Percentiles rank a stretch among this genome's conserved stretches.
phyloP scores from a whole-genome alignment of 2,113 vertebrate species.

The Callipepla squamata region DNA sequence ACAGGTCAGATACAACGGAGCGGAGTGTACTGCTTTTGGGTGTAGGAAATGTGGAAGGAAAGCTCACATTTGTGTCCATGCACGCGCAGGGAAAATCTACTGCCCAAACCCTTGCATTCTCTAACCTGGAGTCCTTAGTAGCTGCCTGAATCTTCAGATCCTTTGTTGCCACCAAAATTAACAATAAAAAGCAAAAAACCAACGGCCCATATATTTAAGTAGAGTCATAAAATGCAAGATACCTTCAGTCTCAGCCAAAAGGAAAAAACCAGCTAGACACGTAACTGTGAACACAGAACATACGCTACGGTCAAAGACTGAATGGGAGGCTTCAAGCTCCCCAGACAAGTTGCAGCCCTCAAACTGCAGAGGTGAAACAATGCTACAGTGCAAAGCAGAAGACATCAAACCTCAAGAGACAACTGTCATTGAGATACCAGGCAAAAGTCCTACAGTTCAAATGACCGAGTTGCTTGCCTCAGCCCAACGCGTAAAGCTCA shows the following conservation, averaged over 20 bases:
- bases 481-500: not conserved
- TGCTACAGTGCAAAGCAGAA: constrained; percentile 10
- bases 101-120: not conserved
- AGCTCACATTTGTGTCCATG: not conserved
- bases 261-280: not conserved
- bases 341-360: constrained; percentile 1
- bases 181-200: not conserved
- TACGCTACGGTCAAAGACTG: constrained; percentile 1
- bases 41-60: constrained; percentile 11
- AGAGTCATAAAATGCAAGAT: constrained; percentile 37
- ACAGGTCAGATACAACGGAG: constrained; percentile 2
- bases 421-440: constrained; percentile 15
- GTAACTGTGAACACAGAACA: constrained; percentile 13
- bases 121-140: constrained; percentile 27
- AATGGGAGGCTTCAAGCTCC: not conserved
- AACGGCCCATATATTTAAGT: constrained; percentile 6
- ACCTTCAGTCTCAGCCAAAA: constrained; percentile 69
- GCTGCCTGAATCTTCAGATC: constrained; percentile 36
- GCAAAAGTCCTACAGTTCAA: constrained; percentile 59
- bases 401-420: constrained; percentile 40
- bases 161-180: constrained; percentile 1
- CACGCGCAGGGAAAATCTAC: constrained; percentile 16
- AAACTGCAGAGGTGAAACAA: not conserved
- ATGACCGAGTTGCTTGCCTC: constrained; percentile 39
- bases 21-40: not conserved